Conservation (phyloP, 2,113 vertebrate genomes). For the Hippocampus zosterae region DNA sequence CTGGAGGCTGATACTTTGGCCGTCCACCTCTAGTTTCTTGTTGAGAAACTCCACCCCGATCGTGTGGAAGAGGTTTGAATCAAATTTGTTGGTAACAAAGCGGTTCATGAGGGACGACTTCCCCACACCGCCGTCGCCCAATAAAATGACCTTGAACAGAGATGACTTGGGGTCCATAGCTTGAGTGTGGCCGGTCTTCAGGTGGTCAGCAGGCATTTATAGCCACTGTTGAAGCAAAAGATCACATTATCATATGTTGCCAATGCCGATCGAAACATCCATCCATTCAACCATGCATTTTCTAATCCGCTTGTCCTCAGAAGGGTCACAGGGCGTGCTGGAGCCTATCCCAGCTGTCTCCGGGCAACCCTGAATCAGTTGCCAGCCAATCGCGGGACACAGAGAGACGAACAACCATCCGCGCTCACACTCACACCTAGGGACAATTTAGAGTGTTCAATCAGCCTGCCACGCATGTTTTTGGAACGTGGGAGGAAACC, state of each 20-base stretch:
- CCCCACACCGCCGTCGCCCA: conserved; percentile 93
- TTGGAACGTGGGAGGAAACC: too few relatives aligned
- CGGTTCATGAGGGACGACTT: conserved; percentile 98
- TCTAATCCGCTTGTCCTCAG: too few relatives aligned
- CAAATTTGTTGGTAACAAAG: conserved; percentile 94
- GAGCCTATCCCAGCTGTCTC: too few relatives aligned
- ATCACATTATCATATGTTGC: background rate
- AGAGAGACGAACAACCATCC: too few relatives aligned
- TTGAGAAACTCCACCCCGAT: conserved; percentile 97
- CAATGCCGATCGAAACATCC: too few relatives aligned
- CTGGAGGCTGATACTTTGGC: conserved; percentile 88
- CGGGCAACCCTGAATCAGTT: too few relatives aligned
- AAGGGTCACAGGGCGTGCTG: too few relatives aligned
- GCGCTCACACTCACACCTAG: too few relatives aligned
- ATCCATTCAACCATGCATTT: too few relatives aligned
- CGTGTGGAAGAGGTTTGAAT: conserved; percentile 92
- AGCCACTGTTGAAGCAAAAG: background rate
- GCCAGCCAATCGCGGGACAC: too few relatives aligned
- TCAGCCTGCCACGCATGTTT: too few relatives aligned
- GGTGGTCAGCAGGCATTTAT: background rate
- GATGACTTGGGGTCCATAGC: conserved; percentile 83
- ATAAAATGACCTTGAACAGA: conserved; percentile 90
- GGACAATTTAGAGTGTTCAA: too few relatives aligned
- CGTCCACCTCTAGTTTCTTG: conserved; percentile 94
- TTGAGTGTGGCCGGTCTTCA: background rate